Conservation (phyloP, 2,888 invertebrate species). For the Phasia obesa region DNA sequence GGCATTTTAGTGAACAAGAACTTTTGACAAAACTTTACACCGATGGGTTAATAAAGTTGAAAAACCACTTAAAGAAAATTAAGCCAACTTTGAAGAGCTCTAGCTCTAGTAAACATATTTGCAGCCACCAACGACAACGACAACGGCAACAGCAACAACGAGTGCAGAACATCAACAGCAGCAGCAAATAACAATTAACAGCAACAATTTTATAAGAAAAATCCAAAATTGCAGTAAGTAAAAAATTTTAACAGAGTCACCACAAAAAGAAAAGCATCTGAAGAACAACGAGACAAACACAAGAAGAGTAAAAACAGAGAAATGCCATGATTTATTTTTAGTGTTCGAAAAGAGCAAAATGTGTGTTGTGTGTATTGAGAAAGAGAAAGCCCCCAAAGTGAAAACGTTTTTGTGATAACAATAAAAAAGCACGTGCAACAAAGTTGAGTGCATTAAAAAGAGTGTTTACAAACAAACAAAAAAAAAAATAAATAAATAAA, state of each 20-base stretch:
- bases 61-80: conserved; percentile 65
- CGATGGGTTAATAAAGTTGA: conserved; percentile 65
- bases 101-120: background rate
- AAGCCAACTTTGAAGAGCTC: conserved; percentile 37
- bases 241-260: conserved; percentile 1
- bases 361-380: no score
- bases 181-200: conserved; percentile 11
- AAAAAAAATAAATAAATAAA: no score
- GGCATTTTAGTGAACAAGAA: background rate
- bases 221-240: conserved; percentile 57
- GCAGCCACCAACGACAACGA: conserved; percentile 12
- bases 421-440: conserved; percentile 63
- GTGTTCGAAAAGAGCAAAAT: background rate
- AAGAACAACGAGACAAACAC: background rate
- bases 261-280: background rate
- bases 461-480: conserved; percentile 43
- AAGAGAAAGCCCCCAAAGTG: background rate
- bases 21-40: conserved; percentile 43
- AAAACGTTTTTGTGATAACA: conserved; percentile 34
- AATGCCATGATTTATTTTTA: conserved; percentile 14
- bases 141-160: background rate
- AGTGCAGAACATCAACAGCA: conserved; percentile 11
- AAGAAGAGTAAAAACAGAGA: conserved; percentile 27
- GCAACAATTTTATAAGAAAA: conserved; percentile 21
- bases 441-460: background rate